Evolutionary conservation across 2,113 vertebrate genomes (phyloP), one percentile per base, ranked within the genome.

Genomic region (Pluvianellus socialis): DNA sequence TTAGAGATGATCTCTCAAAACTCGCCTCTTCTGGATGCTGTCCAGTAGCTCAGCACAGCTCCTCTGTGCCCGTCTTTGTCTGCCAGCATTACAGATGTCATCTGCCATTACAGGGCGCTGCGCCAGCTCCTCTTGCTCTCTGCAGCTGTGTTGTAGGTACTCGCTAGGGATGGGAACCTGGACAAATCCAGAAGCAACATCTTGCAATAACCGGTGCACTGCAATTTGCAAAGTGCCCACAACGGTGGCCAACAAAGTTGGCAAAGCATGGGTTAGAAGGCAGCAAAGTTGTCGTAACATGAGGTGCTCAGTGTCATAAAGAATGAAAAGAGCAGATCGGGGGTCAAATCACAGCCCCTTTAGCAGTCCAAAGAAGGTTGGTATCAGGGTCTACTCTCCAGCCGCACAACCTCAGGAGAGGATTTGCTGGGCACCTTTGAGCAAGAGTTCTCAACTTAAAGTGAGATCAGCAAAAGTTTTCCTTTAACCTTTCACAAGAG

Each of bases 21-120:
- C 15, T 35, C 6, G 0, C 10, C 59, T 83, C 38, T 45, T 66
- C 38, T 91, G 93, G 83, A 4, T 22, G 38, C 40, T 44, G 26
- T 5, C 76, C 83, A 70, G 32, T 14, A 52, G 66, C 90, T 68
- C 71, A 67, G 53, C 52, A 21, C 42, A 84, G 75, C 74, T 52
- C 55, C 13, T 4, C 55, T 1, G 20, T 53, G 38, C 88, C 56
- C 13, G 21, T 21, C 19, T 6, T 30, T 35, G 0, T 21, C 50
- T 71, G 44, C 50, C 86, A 91, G 61, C 3, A 0, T 8, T n/a
- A 23, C 81, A 93, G 74, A 53, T 66, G 85, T 32, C 90, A 59
- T 4, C 56, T 74, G 63, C 92, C 81, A 26, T 8, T 2, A 7
- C 40, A 1, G 1, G 3, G 1, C 3, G 0, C n/a, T 4, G 1